Evolutionary conservation across 2,797 vertebrate genomes (phyloP), one percentile per base, ranked within the genome.

Genomic region (Labroides dimidiatus): DNA sequence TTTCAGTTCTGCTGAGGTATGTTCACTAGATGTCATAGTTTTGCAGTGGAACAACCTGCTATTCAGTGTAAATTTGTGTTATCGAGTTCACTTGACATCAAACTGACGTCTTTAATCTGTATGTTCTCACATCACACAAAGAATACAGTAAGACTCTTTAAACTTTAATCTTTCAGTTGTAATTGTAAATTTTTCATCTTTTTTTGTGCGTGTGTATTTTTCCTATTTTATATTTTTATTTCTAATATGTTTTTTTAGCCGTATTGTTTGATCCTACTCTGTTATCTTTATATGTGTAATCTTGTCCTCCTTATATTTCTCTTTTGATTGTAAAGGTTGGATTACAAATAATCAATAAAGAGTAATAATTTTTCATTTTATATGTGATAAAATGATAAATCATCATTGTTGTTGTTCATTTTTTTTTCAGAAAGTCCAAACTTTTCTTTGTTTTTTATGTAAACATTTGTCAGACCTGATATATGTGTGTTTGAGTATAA

Each of bases 21-120:
- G 51, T 45, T 52, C 78, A 17, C 79, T 76, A 82, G 77, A 56
- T 80, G 81, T 81, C 73, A 59, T 79, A 80, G 70, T 84, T 81
- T 81, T 27, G 3, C 44, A 10, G 1, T 54, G 50, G 37, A 20
- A 47, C 23, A n/a, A 4, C 61, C 9, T 36, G 6, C 14, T 20
- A 27, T 47, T 17, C 20, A 16, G 39, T 69, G 7, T n/a, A 24
- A 41, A 6, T 19, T 60, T 55, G 17, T 53, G 64, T 53, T 33
- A 11, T 16, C 12, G 19, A 47, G 11, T 27, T 49, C 20, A 49
- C 51, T 27, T 27, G 17, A 64, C 41, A 41, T 30, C 54, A 48
- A 20, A 45, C n/a, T n/a, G n/a, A n/a, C 51, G 10, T 24, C 30
- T 30, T 49, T 53, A 61, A 49, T 14, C n/a, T 37, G 42, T 33